phyloP scores from a whole-genome alignment of 37 sponge, comb jelly and placozoan genomes.

The Theonella swinhoei region DNA sequence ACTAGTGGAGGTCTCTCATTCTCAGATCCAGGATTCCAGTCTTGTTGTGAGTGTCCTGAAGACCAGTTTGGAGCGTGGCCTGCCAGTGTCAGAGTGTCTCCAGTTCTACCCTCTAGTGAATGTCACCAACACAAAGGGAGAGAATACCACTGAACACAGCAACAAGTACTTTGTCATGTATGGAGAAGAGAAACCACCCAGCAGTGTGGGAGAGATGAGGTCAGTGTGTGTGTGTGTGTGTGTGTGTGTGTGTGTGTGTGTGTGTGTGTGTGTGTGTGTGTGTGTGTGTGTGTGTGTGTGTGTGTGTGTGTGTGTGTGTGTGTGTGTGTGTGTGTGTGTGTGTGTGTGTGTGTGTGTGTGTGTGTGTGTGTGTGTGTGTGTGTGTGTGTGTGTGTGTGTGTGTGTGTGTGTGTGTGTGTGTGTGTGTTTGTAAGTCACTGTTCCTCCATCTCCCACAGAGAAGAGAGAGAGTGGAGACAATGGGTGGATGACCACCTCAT shows the following conservation, averaged over 20 bases:
- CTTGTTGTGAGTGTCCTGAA: conserved; percentile 79
- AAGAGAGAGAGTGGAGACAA: conserved; percentile 91
- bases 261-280: too few species aligned
- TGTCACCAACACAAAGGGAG: conserved; percentile 57
- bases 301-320: too few species aligned
- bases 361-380: too few species aligned
- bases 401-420: too few species aligned
- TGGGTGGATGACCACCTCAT: conserved; percentile 94
- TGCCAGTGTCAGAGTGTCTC: conserved; percentile 35
- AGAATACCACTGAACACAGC: conserved; percentile 52
- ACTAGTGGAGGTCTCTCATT: background rate
- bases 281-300: too few species aligned
- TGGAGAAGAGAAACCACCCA: conserved; percentile 20
- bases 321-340: too few species aligned
- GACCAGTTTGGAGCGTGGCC: conserved; percentile 38
- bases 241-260: conserved; percentile 25
- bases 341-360: too few species aligned
- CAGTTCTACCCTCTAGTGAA: conserved; percentile 72
- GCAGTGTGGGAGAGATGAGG: conserved; percentile 2
- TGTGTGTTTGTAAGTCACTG: too few species aligned
- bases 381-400: too few species aligned
- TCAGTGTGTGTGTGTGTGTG: background rate
- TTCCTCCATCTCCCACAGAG: too few species aligned
- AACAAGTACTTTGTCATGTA: conserved; percentile 91
- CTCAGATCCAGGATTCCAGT: conserved; percentile 77